Base-by-base conservation (phyloP, 1,140 invertebrate species). In the Panagrolaimus sp. region DNA sequence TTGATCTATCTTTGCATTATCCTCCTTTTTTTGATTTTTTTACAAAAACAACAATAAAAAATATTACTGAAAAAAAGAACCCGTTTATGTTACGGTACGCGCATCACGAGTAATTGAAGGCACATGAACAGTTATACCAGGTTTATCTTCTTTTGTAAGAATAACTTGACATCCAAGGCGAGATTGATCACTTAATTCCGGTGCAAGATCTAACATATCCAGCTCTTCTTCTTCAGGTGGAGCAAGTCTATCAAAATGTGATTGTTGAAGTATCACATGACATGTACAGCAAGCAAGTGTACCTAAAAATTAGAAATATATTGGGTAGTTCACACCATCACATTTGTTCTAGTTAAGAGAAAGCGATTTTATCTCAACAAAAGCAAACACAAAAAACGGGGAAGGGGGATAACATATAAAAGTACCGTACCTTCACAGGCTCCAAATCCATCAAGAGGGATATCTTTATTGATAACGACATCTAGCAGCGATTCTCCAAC, bases 211-310 rank as follows among this genome's bases (percentile, higher is more conserved):
- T 17, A 64, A 28, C 63, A 64, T 64, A 43, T 64, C 63, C 28
- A 64, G 12, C 21, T 64, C 63, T 43, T 64, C 63, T 28, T 64
- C 63, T 32, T 64, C 63, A 10, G 63, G 63, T 17, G 26, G 26
- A 0, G 63, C 63, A 5, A 64, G 43, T 7, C 63, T 32, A n/a
- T 64, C 63, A 38, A 64, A 64, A 64, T 64, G 63, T 38, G 17
- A 17, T 43, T 64, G 28, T 28, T 32, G 12, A 32, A 64, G 28
- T 10, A 64, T 28, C 15, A 64, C 63, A 64, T 64, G 63, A 64
- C 63, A 64, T 17, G 63, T 64, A 64, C 63, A 64, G 43, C 63
- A 64, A 9, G 63, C 63, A 24, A 64, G 28, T 12, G 63, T 64
- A 38, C 32, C 32, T 38, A 38, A 4, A 38, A 38, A 4, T 38